Evolutionary conservation across 2,797 vertebrate genomes (phyloP), one percentile per base, ranked within the genome.

Genomic region (Manis javanica): DNA sequence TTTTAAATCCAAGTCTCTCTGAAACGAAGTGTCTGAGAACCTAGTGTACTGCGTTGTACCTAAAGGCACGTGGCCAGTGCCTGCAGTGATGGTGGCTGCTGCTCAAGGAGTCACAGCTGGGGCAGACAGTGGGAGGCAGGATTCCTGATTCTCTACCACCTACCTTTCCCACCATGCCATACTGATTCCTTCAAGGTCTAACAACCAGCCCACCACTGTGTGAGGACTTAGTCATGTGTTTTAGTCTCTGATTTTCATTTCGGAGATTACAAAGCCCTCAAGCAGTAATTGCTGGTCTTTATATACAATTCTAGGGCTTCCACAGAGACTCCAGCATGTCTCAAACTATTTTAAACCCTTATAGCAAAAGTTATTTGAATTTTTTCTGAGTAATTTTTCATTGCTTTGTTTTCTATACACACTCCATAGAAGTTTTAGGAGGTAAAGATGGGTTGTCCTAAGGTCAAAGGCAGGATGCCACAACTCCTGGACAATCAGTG

Each of bases 1-100:
- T 87, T 96, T 90, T 57, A 96, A 92, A 78, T 78, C 31, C 37
- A 88, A 83, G n/a, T 79, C 24, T 78, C 46, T 34, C 74, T 19
- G 11, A 79, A 79, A 61, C 7, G 31, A 74, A n/a, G 29, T 77
- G 31, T 59, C n/a, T 10, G 75, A 82, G 51, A 51, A 51, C 55
- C 49, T 39, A 81, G 53, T 19, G 34, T 49, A 59, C 5, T 26
- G 39, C 55, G 71, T 68, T 46, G 29, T 14, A 94, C 7, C 24
- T 37, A 31, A 31, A 78, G 7, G n/a, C 3, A 0, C 42, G 63
- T 14, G 21, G 15, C 79, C 26, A 86, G 8, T 6, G 23, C 49
- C 63, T 39, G 2, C 34, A 53, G 3, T 37, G 37, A 10, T 21
- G 5, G 39, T 19, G 21, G 19, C 46, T 14, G 29, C 71, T 46